These are phyloP conservation scores for Dynastes maya DNA, from an alignment of 2,888 invertebrate genomes.

Conservation along the genomic window DNA sequence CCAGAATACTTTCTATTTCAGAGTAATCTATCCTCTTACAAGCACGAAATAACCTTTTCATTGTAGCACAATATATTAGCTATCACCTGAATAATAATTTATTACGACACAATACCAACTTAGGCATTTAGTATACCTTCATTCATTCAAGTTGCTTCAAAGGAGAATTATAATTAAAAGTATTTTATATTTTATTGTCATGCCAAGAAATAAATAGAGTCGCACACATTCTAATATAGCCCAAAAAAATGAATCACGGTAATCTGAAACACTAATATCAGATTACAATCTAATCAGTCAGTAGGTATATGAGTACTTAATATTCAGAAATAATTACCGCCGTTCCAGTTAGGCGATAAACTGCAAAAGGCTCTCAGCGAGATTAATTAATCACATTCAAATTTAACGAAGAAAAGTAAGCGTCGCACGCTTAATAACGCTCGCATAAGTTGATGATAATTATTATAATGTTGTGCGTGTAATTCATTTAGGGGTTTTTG, in stretches of 20 bases:
- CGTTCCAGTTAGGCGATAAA: constrained; percentile 36
- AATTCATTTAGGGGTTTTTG: constrained; percentile 42
- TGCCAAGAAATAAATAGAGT: no score
- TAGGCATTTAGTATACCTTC: no score
- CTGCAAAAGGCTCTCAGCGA: constrained; percentile 24
- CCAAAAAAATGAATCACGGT: constrained; percentile 7
- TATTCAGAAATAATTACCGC: constrained; percentile 38
- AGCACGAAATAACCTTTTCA: no score
- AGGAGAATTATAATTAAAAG: no score
- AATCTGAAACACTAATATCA: constrained; percentile 25
- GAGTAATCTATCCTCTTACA: no score
- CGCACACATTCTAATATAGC: background rate
- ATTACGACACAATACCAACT: no score
- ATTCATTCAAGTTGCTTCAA: no score
- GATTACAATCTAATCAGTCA: constrained; percentile 36
- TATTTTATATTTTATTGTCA: no score
- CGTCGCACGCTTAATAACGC: constrained; percentile 9
- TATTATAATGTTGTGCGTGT: constrained; percentile 28
- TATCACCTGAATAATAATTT: no score
- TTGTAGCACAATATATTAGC: no score
- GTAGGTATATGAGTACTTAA: constrained; percentile 20
- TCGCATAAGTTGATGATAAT: constrained; percentile 28
- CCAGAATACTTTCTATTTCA: no score
- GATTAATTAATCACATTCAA: constrained; percentile 42
- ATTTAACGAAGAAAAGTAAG: constrained; percentile 37